A percentile compares a stretch with the other conserved stretches of the same genome.
Evolutionary conservation across 2,888 invertebrate species (phyloP).

Genomic region (Sminthurinus aureus): DNA sequence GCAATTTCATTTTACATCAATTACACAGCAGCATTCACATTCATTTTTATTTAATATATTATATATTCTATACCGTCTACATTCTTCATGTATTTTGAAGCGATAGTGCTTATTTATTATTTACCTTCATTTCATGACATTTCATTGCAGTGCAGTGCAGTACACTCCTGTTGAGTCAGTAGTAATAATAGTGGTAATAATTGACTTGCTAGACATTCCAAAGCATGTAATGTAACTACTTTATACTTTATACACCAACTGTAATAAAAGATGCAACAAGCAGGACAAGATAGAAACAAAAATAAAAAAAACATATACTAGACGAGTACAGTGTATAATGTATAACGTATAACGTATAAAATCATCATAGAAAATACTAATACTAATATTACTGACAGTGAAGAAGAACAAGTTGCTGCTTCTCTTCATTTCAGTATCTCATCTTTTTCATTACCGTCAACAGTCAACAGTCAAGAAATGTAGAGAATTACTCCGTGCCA

Average conservation of each 20-base stretch:
- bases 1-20: conserved; percentile 39
- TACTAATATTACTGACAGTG: background rate
- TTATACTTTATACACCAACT: conserved; percentile 22
- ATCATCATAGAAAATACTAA: background rate
- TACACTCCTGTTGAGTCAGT: no score
- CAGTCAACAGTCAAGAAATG: no score
- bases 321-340: no score
- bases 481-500: background rate
- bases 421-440: conserved; percentile 6
- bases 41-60: no score
- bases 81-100: conserved; percentile 23
- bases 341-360: background rate
- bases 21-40: conserved; percentile 12
- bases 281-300: no score
- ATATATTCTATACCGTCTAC: no score
- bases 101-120: conserved; percentile 24
- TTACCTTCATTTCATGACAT: background rate
- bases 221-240: conserved; percentile 30
- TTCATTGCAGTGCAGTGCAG: conserved; percentile 11
- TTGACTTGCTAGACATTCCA: conserved; percentile 27
- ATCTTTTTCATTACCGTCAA: background rate
- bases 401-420: background rate
- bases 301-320: no score
- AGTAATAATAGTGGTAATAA: conserved; percentile 12
- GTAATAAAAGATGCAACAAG: no score